Conservation (phyloP, 2,797 vertebrate genomes). For the Tiaroga cobitis region DNA sequence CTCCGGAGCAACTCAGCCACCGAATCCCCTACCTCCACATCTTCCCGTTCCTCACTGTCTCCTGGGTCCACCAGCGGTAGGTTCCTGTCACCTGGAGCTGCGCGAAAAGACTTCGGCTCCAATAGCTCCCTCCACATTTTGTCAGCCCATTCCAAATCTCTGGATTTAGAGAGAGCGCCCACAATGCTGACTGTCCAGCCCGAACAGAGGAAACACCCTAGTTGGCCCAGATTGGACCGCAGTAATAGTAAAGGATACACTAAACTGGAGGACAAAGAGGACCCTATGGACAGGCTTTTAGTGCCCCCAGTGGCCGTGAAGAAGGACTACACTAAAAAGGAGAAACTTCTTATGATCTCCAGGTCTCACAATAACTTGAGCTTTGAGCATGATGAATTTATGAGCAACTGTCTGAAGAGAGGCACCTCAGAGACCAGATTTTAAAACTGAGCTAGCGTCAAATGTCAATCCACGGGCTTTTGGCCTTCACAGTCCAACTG, state of each 20-base stretch:
- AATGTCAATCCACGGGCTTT: neutral
- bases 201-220: conserved; percentile 95
- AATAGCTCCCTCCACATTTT: conserved; percentile 93
- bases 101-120: conserved; percentile 91
- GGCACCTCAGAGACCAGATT: conserved; percentile 96
- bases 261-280: conserved; percentile 94
- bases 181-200: conserved; percentile 88
- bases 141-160: conserved; percentile 93
- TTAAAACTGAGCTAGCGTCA: conserved; percentile 66
- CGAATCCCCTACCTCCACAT: conserved; percentile 76
- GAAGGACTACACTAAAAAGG: conserved; percentile 93
- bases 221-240: conserved; percentile 95
- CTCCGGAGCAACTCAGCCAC: conserved; percentile 84
- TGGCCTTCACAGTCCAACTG: neutral
- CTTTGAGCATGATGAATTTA: conserved; percentile 94
- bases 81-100: conserved; percentile 90
- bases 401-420: conserved; percentile 90
- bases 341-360: conserved; percentile 98
- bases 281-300: conserved; percentile 87
- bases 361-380: conserved; percentile 97
- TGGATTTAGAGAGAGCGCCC: conserved; percentile 88
- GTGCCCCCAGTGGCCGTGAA: conserved; percentile 76
- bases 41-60: conserved; percentile 76
- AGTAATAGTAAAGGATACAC: conserved; percentile 95
- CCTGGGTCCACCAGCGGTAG: conserved; percentile 79